These are phyloP conservation scores for Drosophila nigrodunni DNA, from an alignment of 1,140 invertebrate genomes.

Conservation along the genomic window DNA sequence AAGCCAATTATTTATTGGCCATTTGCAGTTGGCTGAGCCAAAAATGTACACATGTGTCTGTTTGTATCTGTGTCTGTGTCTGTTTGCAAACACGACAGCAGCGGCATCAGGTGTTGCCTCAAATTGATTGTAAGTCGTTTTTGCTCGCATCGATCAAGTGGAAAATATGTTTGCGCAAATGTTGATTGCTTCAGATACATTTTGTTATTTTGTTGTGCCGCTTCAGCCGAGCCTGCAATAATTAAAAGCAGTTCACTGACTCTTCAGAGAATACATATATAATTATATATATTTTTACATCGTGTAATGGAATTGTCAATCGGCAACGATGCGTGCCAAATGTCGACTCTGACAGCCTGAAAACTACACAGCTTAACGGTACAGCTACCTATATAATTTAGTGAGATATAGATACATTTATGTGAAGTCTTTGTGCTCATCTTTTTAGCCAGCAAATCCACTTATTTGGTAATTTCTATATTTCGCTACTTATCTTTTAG, in stretches of 20 bases:
- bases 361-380: slow-evolving; percentile 31
- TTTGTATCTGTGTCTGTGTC: slow-evolving; percentile 19
- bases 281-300: slow-evolving; percentile 1
- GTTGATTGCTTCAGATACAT: slow-evolving; percentile 34
- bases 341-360: slow-evolving; percentile 30
- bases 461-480: neutral
- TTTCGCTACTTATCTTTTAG: slow-evolving; percentile 28
- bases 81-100: slow-evolving; percentile 6
- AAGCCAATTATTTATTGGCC: slow-evolving; percentile 36
- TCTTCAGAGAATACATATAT: neutral
- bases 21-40: slow-evolving; percentile 35
- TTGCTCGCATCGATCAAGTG: slow-evolving; percentile 47
- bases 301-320: slow-evolving; percentile 42
- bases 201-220: neutral
- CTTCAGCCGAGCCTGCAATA: slow-evolving; percentile 24
- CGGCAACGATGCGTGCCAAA: slow-evolving; percentile 48
- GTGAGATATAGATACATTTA: neutral
- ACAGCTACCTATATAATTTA: neutral
- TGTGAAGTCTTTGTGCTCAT: slow-evolving; percentile 21
- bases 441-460: slow-evolving; percentile 2
- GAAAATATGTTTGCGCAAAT: slow-evolving; percentile 44
- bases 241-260: slow-evolving; percentile 54
- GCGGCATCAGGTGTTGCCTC: slow-evolving; percentile 41
- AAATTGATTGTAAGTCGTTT: slow-evolving; percentile 36
- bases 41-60: slow-evolving; percentile 7